These are phyloP conservation scores for Nycticebus coucang DNA, from an alignment of 2,113 vertebrate species.

Conservation along the genomic window DNA sequence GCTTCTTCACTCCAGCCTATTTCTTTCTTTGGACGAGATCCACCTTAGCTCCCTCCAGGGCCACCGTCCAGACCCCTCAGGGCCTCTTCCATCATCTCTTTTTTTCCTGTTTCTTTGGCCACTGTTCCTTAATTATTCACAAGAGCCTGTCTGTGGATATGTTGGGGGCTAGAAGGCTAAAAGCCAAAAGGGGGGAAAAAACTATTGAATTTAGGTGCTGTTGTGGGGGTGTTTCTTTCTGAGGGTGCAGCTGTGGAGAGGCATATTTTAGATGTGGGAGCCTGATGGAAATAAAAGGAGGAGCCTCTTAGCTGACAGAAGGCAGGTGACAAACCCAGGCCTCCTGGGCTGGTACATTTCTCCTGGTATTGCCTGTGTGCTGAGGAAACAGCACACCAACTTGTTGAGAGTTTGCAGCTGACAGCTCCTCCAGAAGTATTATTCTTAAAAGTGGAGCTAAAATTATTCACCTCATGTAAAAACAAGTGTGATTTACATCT, in stretches of 20 bases:
- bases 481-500: slow-evolving; percentile 66
- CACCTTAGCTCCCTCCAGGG: fast-evolving
- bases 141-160: background rate
- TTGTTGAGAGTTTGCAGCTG: slow-evolving; percentile 26
- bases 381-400: background rate
- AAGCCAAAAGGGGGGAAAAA: background rate
- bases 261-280: background rate
- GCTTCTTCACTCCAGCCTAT: background rate
- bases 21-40: background rate
- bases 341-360: background rate
- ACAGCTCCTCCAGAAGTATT: background rate
- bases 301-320: background rate
- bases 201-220: fast-evolving
- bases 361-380: background rate
- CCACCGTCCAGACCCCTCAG: fast-evolving
- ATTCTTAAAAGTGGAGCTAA: slow-evolving; percentile 33
- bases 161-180: background rate
- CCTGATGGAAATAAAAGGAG: background rate
- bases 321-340: background rate
- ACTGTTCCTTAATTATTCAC: background rate
- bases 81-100: background rate
- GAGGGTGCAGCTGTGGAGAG: fast-evolving
- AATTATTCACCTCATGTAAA: slow-evolving; percentile 74
- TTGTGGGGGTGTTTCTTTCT: background rate
- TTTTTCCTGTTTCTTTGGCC: fast-evolving